Conservation (phyloP, 2,888 invertebrate genomes). For the Dolichopus griseipennis region DNA sequence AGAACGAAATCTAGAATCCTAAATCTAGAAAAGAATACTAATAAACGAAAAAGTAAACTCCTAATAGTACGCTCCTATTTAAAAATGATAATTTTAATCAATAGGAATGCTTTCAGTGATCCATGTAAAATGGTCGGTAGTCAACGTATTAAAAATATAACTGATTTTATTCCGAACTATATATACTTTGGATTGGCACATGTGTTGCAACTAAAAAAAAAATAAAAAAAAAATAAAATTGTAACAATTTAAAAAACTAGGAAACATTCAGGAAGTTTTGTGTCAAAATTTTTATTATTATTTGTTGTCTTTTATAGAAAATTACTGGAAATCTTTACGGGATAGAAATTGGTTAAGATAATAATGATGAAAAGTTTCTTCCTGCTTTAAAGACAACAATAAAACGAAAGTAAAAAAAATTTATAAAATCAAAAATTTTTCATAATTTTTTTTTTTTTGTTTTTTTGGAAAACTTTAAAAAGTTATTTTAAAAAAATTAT, state of each 20-base stretch:
- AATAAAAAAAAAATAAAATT: too few relatives aligned
- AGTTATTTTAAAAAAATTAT: not conserved
- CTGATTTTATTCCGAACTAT: too few relatives aligned
- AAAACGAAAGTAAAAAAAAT: not conserved
- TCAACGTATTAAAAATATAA: too few relatives aligned
- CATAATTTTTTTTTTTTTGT: not conserved
- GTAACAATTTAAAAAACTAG: too few relatives aligned
- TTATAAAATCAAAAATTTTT: not conserved
- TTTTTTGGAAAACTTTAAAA: not conserved
- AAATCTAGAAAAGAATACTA: too few relatives aligned
- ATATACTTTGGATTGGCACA: not conserved
- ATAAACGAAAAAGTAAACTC: too few relatives aligned
- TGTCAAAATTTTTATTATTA: not conserved
- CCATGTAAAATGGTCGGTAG: too few relatives aligned
- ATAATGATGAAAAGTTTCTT: not conserved
- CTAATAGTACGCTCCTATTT: too few relatives aligned
- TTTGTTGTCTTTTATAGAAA: not conserved
- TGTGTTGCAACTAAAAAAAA: not conserved
- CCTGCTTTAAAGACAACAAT: not conserved
- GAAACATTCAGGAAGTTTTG: not conserved
- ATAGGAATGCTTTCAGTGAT: too few relatives aligned
- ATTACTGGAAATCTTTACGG: not conserved
- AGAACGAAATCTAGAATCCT: too few relatives aligned
- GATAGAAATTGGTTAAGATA: constrained; percentile 1
- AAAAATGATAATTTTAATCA: too few relatives aligned